A percentile compares a stretch with the other conserved stretches of the same genome.
Conservation (phyloP, 2,888 invertebrate species). For the Andrena chrysosceles region DNA sequence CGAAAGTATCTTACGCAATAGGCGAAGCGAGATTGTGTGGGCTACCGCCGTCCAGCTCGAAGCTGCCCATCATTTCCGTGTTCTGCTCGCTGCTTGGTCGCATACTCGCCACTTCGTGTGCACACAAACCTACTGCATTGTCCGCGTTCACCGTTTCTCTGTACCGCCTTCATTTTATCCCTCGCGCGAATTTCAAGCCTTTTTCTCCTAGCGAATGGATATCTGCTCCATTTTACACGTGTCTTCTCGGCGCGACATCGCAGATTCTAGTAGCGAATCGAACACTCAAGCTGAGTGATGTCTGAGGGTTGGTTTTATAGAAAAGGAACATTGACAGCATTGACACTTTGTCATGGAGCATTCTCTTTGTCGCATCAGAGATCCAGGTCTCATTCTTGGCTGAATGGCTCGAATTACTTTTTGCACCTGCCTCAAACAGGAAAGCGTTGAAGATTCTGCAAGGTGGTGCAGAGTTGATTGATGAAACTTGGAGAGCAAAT, state of each 20-base stretch:
- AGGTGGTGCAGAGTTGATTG: too few relatives aligned
- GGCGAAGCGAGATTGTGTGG: constrained; percentile 75
- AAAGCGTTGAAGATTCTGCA: too few relatives aligned
- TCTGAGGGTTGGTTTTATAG: not conserved
- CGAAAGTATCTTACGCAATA: constrained; percentile 82
- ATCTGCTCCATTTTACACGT: not conserved
- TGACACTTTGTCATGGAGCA: not conserved
- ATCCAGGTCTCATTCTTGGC: too few relatives aligned
- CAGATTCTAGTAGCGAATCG: too few relatives aligned
- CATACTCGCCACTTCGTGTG: constrained; percentile 34
- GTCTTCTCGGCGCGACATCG: not conserved
- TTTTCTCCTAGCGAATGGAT: not conserved
- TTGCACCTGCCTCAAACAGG: too few relatives aligned
- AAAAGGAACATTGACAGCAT: not conserved
- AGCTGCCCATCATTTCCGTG: constrained; percentile 81
- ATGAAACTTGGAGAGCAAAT: too few relatives aligned
- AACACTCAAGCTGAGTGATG: not conserved
- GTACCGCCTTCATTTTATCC: constrained; percentile 4
- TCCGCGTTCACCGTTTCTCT: constrained; percentile 37
- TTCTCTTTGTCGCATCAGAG: too few relatives aligned
- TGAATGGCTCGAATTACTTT: too few relatives aligned
- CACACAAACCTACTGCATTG: constrained; percentile 37
- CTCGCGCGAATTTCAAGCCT: not conserved
- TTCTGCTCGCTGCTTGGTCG: constrained; percentile 69
- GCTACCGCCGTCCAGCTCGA: constrained; percentile 65